Base-by-base conservation (phyloP, 2,113 vertebrate species). In the Xenopus borealis region DNA sequence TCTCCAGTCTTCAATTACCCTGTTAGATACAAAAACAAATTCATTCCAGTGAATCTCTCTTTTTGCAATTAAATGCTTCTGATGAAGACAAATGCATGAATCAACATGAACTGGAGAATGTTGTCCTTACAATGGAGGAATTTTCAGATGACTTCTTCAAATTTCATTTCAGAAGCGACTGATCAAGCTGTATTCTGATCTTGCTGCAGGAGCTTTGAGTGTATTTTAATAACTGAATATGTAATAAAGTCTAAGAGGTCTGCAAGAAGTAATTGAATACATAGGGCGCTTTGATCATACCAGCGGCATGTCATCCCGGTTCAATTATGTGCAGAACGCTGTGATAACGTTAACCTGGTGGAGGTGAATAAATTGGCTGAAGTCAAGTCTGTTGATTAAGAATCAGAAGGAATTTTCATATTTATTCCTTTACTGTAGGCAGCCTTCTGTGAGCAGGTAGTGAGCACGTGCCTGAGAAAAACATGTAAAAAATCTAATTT, bases 301-400 rank as follows among this genome's bases (percentile, higher is more conserved):
- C n/a, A 45, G 40, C 66, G 14, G 44, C 72, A 46, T 52, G 64
- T 12, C 64, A 62, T 67, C 64, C 45, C 19, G 17, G 72, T 75
- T 75, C 72, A 68, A 75, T 75, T 61, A 75, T 75, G 65, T 68
- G 44, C 59, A 75, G 63, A 62, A 62, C 33, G 68, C 55, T 1
- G 20, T 52, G 65, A 75, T 75, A 61, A 52, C 64, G 47, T 62
- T 75, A 75, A 61, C 64, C 52, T 75, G 72, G 55, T 20, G 3
- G 72, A 68, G 23, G 55, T 50, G 65, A 68, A 75, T n/a, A 61
- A 66, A 73, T 57, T 67, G 64, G 18, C 27, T 33, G 45, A 55
- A 61, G 62, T 74, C 72, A 66, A 61, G 12, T 46, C 53, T 18
- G 33, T n/a, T 27, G 55, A 75, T 75, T 68, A 62, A 40, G n/a